These are phyloP conservation scores for Merodon equestris DNA, from an alignment of 2,888 invertebrate species.

Conservation along the genomic window DNA sequence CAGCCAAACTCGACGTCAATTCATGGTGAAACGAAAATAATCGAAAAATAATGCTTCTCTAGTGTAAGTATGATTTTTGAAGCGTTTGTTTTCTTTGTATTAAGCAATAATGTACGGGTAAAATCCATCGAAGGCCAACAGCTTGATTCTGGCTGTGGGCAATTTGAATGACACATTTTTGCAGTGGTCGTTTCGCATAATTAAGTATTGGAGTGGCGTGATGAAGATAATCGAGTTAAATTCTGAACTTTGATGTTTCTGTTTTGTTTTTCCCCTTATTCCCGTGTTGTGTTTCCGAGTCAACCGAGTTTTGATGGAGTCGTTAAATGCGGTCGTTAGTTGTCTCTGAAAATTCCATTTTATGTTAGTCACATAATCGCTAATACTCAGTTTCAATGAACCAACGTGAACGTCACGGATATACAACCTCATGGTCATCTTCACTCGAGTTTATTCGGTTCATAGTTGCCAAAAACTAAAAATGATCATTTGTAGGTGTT, in stretches of 20 bases:
- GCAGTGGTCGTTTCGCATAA: background rate
- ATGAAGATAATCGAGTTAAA: background rate
- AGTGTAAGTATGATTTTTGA: slow-evolving; percentile 26
- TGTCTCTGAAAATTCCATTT: too few species aligned
- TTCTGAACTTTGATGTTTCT: background rate
- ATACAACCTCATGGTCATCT: too few species aligned
- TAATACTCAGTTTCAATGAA: too few species aligned
- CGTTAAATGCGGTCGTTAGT: too few species aligned
- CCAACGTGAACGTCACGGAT: too few species aligned
- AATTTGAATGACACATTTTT: background rate
- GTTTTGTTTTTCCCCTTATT: background rate
- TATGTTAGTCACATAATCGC: too few species aligned
- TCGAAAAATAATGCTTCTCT: background rate
- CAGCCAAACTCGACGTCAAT: slow-evolving; percentile 3
- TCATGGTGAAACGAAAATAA: slow-evolving; percentile 22
- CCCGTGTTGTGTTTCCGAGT: background rate
- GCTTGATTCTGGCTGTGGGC: slow-evolving; percentile 22
- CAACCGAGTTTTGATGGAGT: background rate
- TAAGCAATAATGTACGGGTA: background rate
- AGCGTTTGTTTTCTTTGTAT: slow-evolving; percentile 6
- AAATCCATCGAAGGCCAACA: slow-evolving; percentile 25
- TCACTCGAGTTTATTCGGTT: too few species aligned
- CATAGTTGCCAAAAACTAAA: too few species aligned
- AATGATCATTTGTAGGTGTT: too few species aligned
- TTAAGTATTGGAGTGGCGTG: background rate